Conservation (phyloP, 2,797 vertebrate species). For the Phalanger gymnotis region DNA sequence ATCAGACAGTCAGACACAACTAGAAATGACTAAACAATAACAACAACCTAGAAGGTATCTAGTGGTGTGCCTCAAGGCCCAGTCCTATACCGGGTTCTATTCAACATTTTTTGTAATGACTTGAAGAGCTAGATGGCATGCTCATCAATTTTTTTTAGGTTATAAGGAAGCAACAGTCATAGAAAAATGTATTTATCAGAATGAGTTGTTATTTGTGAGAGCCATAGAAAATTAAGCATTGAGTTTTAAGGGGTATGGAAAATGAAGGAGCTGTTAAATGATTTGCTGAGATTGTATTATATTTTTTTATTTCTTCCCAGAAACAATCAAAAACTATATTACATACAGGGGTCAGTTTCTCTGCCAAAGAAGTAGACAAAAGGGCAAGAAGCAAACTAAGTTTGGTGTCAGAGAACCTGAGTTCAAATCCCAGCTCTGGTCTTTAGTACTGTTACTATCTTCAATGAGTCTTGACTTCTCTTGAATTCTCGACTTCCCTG, state of each 20-base stretch:
- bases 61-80: neutral
- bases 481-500: no score
- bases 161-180: neutral
- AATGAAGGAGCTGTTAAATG: no score
- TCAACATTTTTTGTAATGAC: slow-evolving; percentile 21
- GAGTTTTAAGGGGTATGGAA: no score
- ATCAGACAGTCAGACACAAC: neutral
- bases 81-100: neutral
- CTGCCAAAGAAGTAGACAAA: no score
- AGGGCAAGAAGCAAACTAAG: neutral
- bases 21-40: neutral
- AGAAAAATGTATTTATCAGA: neutral
- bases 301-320: no score
- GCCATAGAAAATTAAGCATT: no score
- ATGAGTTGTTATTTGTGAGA: no score
- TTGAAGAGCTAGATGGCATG: neutral
- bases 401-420: neutral
- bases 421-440: slow-evolving; percentile 21
- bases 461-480: no score
- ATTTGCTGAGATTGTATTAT: no score
- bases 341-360: no score
- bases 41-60: neutral
- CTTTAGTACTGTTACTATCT: no score
- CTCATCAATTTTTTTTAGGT: neutral
- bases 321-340: no score